Base-by-base conservation (phyloP, 2,797 vertebrate genomes). In the Muraenolepis orangiensis region DNA sequence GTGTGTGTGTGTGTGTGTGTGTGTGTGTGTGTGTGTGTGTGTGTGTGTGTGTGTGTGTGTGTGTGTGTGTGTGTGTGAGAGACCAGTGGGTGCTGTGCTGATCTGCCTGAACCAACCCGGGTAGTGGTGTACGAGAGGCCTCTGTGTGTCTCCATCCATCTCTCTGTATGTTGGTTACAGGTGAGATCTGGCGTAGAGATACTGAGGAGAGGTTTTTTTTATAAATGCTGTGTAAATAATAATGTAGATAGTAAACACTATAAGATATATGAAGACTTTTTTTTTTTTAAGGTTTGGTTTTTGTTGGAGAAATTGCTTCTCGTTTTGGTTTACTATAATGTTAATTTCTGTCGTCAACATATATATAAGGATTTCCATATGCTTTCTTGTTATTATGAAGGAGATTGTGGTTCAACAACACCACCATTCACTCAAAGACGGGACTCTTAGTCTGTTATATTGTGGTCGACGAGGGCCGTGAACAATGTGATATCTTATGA, bases 401-500 rank as follows among this genome's bases (percentile, higher is more conserved):
- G n/a, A 61, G 23, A 61, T 61, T 8, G 57, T 61, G 23, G 57
- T 61, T 61, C 26, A 10, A 46, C 14, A n/a, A n/a, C n/a, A 12
- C 26, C 7, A 61, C 57, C 23, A 26, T 61, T 0, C 23, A 61
- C 57, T 61, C 57, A 0, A 26, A 4, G 57, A 61, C 6, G n/a
- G 7, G 46, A 57, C 20, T 51, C 42, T 51, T 51, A n/a, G 46
- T 57, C 46, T 57, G 10, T 57, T 57, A n/a, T 1, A 57, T n/a
- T 57, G 42, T 51, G 51, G 51, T n/a, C 51, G n/a, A 57, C 20
- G 8, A n/a, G 51, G 26, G 57, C 23, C 7, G 26, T 26, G 10
- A 64, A 64, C 57, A 64, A 64, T 64, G 57, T 64, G n/a, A 26
- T 26, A n/a, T n/a, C n/a, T n/a, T n/a, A n/a, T n/a, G n/a, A 64